Conservation (phyloP, 2,797 vertebrate species). For the Cossypha caffra region DNA sequence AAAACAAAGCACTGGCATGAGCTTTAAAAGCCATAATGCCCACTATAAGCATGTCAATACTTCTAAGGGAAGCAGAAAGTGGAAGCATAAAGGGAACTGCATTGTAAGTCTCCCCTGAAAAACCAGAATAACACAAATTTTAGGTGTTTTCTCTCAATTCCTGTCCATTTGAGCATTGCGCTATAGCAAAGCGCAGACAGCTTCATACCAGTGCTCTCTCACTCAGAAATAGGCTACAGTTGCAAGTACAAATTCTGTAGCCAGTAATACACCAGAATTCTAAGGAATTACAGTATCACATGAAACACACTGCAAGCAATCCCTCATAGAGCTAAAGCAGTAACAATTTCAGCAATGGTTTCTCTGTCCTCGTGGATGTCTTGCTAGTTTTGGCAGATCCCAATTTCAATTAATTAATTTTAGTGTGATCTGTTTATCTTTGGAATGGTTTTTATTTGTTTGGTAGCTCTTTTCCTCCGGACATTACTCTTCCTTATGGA, state of each 20-base stretch:
- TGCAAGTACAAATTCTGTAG: neutral
- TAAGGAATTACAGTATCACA: neutral
- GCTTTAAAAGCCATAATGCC: neutral
- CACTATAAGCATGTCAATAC: neutral
- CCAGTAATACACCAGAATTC: neutral
- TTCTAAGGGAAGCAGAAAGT: neutral
- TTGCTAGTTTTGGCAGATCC: too few relatives aligned
- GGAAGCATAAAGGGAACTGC: neutral
- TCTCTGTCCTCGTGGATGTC: neutral
- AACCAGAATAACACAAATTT: neutral
- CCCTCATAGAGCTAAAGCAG: neutral
- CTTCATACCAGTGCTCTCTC: accelerated
- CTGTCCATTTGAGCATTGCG: neutral
- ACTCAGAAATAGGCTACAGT: neutral
- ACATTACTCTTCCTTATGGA: neutral
- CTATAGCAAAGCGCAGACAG: accelerated
- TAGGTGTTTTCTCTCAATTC: neutral
- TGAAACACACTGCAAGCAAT: neutral
- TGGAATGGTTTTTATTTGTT: neutral
- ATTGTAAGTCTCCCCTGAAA: neutral
- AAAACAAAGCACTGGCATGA: neutral
- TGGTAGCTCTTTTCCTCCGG: neutral
- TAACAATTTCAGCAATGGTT: neutral
- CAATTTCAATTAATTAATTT: neutral
- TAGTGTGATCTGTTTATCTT: neutral